Conservation (phyloP, 30 jellyfish, hydroid and myxozoan genomes). For the Chrysaora quinquecirrha region DNA sequence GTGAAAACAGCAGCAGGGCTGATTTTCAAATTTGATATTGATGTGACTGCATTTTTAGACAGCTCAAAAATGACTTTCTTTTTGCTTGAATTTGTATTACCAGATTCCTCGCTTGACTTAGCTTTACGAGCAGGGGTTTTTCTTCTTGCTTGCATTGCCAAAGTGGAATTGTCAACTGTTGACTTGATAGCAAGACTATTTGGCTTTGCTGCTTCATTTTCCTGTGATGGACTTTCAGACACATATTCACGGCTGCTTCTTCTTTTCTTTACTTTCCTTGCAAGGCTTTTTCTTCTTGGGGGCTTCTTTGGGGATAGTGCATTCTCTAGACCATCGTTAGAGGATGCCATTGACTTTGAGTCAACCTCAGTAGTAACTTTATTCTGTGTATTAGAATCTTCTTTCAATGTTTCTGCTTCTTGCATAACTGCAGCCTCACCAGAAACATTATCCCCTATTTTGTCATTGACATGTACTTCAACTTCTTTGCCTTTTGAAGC, state of each 20-base stretch:
- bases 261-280: not conserved
- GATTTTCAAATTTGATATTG: constrained; percentile 63
- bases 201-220: not conserved
- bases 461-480: too few relatives aligned
- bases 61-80: constrained; percentile 68
- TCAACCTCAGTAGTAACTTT: too few relatives aligned
- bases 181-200: not conserved
- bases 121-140: not conserved
- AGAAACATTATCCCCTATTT: too few relatives aligned
- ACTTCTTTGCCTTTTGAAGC: too few relatives aligned
- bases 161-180: not conserved
- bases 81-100: not conserved
- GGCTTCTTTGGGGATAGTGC: not conserved
- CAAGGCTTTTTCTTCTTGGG: constrained; percentile 2
- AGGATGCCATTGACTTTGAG: too few relatives aligned
- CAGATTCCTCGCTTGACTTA: not conserved
- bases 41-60: constrained; percentile 44
- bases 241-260: not conserved
- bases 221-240: not conserved
- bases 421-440: too few relatives aligned
- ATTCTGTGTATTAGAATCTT: too few relatives aligned
- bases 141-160: not conserved
- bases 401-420: too few relatives aligned
- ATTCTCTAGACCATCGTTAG: too few relatives aligned
- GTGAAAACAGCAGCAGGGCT: constrained; percentile 77